Percentiles rank a stretch among this genome's conserved stretches.
These are phyloP conservation scores for Aphis gossypii DNA, from an alignment of 1,140 invertebrate species.

Conservation along the genomic window DNA sequence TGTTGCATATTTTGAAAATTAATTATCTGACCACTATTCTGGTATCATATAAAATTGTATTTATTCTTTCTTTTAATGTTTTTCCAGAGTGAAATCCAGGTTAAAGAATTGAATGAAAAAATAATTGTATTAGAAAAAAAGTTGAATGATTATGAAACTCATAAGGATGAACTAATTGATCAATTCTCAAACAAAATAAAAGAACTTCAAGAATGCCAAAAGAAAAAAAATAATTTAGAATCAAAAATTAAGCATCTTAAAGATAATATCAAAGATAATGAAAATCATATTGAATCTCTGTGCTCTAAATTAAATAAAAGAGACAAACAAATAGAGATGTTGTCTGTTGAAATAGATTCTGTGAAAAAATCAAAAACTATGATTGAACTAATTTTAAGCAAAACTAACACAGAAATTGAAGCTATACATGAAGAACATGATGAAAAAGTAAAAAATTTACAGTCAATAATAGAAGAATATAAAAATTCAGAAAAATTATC, in stretches of 20 bases:
- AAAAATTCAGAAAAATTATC: conserved; percentile 33
- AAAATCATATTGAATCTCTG: conserved; percentile 21
- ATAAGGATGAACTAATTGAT: background rate
- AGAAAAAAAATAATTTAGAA: conserved; percentile 40
- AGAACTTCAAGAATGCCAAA: conserved; percentile 34
- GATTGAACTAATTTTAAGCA: conserved; percentile 54
- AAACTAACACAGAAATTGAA: conserved; percentile 55
- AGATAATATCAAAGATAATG: conserved; percentile 47
- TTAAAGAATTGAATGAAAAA: conserved; percentile 38
- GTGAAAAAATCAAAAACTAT: conserved; percentile 45
- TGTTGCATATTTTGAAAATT: background rate
- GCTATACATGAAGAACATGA: conserved; percentile 49
- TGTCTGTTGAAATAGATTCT: conserved; percentile 26
- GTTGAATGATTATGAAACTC: background rate
- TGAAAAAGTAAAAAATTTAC: background rate
- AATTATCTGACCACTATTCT: background rate
- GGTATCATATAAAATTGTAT: background rate
- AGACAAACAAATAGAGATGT: conserved; percentile 11
- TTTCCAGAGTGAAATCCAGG: conserved; percentile 25
- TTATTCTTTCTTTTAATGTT: background rate
- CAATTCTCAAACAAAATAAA: conserved; percentile 5
- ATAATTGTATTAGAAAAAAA: conserved; percentile 22
- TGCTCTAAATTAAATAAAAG: conserved; percentile 18
- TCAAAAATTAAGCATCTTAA: conserved; percentile 32
- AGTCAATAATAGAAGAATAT: background rate